These are phyloP conservation scores for Urophycis tenuis DNA, from an alignment of 2,797 vertebrate species.

Conservation along the genomic window DNA sequence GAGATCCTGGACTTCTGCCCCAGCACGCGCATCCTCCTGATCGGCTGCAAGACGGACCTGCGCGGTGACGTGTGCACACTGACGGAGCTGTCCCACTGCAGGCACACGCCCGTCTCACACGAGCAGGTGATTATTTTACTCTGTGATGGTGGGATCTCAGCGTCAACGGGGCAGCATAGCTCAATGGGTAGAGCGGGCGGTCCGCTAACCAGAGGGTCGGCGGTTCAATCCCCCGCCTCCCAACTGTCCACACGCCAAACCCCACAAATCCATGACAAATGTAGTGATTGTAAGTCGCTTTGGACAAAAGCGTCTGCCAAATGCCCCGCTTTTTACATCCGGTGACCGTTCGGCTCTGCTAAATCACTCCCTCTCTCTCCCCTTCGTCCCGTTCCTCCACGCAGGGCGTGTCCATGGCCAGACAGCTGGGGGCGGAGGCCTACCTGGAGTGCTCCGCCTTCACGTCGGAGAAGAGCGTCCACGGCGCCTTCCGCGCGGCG, in stretches of 20 bases:
- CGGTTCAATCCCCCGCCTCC: no score
- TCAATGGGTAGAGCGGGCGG: no score
- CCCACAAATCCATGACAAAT: no score
- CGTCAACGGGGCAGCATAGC: no score
- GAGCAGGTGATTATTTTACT: slow-evolving; percentile 95
- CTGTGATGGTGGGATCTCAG: no score
- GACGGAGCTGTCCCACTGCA: slow-evolving; percentile 92
- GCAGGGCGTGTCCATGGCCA: slow-evolving; percentile 87
- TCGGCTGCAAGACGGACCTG: slow-evolving; percentile 91
- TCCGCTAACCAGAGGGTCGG: no score
- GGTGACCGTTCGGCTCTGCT: no score
- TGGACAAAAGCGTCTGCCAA: no score
- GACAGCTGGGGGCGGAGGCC: slow-evolving; percentile 86
- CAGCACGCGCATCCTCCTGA: slow-evolving; percentile 85
- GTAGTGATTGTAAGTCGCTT: no score
- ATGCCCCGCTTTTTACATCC: no score
- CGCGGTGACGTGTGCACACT: slow-evolving; percentile 90
- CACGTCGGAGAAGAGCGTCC: slow-evolving; percentile 93
- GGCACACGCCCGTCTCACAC: slow-evolving; percentile 85
- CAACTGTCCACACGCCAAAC: no score
- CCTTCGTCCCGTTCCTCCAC: no score
- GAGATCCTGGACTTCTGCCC: slow-evolving; percentile 93
- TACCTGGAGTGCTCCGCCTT: slow-evolving; percentile 94
- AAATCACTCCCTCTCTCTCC: background rate
- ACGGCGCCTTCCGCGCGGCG: slow-evolving; percentile 87